These are phyloP conservation scores for Blastobasis adustella DNA, from an alignment of 2,888 invertebrate genomes.

Conservation along the genomic window DNA sequence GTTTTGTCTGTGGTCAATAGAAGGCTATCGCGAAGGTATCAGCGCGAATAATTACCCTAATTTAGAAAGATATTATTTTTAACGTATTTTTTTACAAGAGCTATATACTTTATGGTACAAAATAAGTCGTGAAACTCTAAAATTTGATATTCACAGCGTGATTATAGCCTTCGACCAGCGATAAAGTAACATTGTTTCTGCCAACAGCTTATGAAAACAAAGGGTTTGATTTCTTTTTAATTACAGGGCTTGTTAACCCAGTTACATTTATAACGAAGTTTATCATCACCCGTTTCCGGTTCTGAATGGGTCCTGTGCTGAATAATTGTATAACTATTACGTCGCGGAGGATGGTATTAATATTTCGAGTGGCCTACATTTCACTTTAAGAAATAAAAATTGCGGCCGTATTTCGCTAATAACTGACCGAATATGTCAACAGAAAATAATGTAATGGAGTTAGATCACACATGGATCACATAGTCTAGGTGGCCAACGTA, in stretches of 20 bases:
- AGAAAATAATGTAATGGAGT: too few relatives aligned
- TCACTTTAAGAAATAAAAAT: too few relatives aligned
- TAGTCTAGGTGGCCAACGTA: too few relatives aligned
- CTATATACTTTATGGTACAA: too few relatives aligned
- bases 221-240: slow-evolving; percentile 9
- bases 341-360: too few relatives aligned
- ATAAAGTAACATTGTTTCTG: slow-evolving; percentile 3
- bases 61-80: too few relatives aligned
- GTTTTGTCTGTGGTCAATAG: background rate
- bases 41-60: background rate
- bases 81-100: too few relatives aligned
- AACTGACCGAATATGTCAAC: too few relatives aligned
- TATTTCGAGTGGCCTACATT: too few relatives aligned
- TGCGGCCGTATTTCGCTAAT: too few relatives aligned
- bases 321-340: too few relatives aligned
- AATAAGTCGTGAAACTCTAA: background rate
- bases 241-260: slow-evolving; percentile 5
- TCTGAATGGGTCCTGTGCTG: background rate
- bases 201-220: slow-evolving; percentile 1
- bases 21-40: background rate
- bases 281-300: background rate
- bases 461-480: too few relatives aligned
- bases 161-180: slow-evolving; percentile 4
- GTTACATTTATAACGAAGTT: slow-evolving; percentile 5
- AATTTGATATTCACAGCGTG: background rate